phyloP scores from a whole-genome alignment of 53 echinoderm and acorn worm species.

The Holothuria scabra region DNA sequence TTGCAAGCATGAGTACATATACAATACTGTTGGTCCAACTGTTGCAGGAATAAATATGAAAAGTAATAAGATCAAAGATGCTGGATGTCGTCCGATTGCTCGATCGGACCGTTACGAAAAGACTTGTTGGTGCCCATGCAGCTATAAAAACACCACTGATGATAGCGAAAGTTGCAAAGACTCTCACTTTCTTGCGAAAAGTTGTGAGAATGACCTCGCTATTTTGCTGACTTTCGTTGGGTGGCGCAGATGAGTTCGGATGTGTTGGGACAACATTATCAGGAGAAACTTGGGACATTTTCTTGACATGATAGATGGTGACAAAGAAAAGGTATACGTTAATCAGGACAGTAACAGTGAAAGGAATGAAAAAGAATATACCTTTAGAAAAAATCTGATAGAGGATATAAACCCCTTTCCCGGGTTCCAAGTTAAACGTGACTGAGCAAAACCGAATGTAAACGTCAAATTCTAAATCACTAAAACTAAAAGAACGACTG shows the following conservation, averaged over 20 bases:
- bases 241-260: background rate
- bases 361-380: background rate
- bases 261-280: no score
- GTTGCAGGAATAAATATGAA: no score
- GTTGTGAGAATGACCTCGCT: background rate
- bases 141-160: background rate
- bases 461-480: background rate
- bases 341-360: background rate
- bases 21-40: no score
- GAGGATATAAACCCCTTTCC: background rate
- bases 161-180: background rate
- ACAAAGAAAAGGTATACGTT: conserved; percentile 1
- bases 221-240: background rate
- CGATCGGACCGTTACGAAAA: background rate
- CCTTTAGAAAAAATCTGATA: background rate
- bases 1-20: no score
- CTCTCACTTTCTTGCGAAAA: background rate
- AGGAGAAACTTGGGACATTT: background rate
- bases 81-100: no score
- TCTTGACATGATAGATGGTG: background rate
- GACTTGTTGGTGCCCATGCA: background rate
- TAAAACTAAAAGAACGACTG: background rate
- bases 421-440: background rate
- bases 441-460: background rate
- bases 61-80: no score